Evolutionary conservation across 2,888 invertebrate species (phyloP), one percentile per base, ranked within the genome.

Genomic region (Cetonia aurata): DNA sequence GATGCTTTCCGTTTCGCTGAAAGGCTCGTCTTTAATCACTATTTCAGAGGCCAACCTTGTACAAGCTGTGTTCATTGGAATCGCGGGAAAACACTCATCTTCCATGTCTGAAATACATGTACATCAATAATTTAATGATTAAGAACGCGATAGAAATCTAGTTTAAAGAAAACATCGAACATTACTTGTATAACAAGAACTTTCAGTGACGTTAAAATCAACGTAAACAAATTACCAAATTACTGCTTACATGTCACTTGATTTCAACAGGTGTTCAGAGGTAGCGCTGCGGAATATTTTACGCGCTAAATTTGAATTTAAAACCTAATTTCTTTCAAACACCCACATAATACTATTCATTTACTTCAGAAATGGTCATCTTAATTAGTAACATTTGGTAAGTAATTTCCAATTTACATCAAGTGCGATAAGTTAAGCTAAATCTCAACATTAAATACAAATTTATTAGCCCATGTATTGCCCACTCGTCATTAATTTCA

Each of bases 41-140:
- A 86, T 73, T 8, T 80, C 79, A 46, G 78, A 75, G 9, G 83
- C 80, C 65, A 83, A 73, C 74, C 83, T 84, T 74, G 84, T 86
- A 70, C 88, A 87, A 19, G 88, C 87, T 67, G 87, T 85, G 79
- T 88, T 89, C 83, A 94, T 90, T 73, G 94, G 91, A 82, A 94
- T 93, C 70, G 92, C 90, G 71, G 93, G 93, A 85, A 93, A 95
- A 83, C 94, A 94, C 82, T 96, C 95, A 79, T 95, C 95, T 84
- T 96, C 96, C 92, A 95, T 93, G 80, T 96, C 96, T 95, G 86
- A 6, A 86, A 86, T 72, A 15, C 59, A 44, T n/a, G 42, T 44
- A 62, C 31, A 44, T 13, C 6, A 6, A 31, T 41, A 41, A 9
- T 37, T 41, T 42, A 50, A 13, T 3, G 13, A 1, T 15, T 50